phyloP scores from a whole-genome alignment of 2,113 vertebrate genomes.

The Hirundichthys speculiger region DNA sequence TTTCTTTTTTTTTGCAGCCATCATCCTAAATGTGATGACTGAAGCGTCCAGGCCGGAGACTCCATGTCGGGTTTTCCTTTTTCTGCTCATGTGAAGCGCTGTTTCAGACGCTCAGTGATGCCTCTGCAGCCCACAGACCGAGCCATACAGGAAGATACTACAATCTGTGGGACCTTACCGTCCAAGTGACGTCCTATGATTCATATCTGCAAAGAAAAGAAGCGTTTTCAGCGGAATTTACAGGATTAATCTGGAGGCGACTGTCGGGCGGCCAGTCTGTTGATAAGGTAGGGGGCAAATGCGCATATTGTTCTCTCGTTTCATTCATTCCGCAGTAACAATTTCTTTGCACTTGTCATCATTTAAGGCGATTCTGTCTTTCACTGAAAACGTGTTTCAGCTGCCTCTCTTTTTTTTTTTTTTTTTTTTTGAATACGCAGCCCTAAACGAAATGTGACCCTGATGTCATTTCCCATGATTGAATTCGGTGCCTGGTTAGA shows the following conservation, averaged over 20 bases:
- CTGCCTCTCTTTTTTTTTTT: too few relatives aligned
- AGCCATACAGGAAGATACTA: slow-evolving; percentile 56
- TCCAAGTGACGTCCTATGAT: slow-evolving; percentile 46
- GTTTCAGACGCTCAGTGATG: slow-evolving; percentile 61
- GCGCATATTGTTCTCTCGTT: slow-evolving; percentile 55
- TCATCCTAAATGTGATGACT: too few relatives aligned
- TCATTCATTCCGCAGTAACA: slow-evolving; percentile 44
- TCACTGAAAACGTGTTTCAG: neutral
- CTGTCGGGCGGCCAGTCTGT: slow-evolving; percentile 23
- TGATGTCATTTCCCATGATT: slow-evolving; percentile 4
- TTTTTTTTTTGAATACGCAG: slow-evolving; percentile 1
- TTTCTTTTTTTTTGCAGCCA: too few relatives aligned
- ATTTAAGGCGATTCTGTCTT: slow-evolving; percentile 1
- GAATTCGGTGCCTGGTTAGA: neutral
- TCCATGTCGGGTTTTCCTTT: slow-evolving; percentile 55
- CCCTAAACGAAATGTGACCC: neutral
- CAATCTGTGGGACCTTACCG: slow-evolving; percentile 58
- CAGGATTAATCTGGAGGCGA: slow-evolving; percentile 53
- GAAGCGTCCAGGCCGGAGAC: slow-evolving; percentile 32
- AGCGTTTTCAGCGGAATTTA: slow-evolving; percentile 14
- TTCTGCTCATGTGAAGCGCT: slow-evolving; percentile 59
- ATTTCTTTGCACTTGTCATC: slow-evolving; percentile 42
- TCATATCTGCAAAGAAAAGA: slow-evolving; percentile 12
- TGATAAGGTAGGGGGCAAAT: slow-evolving; percentile 62
- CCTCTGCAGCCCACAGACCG: slow-evolving; percentile 70